Evolutionary conservation across 2,113 vertebrate genomes (phyloP).

Genomic region (Pseudorhombus dupliciocellatus): DNA sequence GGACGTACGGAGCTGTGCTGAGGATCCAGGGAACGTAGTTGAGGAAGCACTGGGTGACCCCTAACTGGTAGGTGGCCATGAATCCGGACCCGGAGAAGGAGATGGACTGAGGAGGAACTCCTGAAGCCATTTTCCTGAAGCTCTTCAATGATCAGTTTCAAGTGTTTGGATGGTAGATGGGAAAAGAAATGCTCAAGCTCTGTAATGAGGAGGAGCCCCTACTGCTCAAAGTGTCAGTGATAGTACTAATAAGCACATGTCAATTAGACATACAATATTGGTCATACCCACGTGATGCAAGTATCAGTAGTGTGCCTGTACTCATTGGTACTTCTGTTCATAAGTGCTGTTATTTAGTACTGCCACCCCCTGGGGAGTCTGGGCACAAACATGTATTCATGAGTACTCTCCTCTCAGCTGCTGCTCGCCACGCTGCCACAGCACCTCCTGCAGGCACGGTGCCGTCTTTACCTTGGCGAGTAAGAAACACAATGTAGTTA

Average conservation of each 20-base stretch:
- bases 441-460: conserved; percentile 51
- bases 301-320: too few species aligned
- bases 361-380: too few species aligned
- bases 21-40: conserved; percentile 79
- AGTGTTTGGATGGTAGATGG: fast-evolving
- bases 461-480: too few species aligned
- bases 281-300: conserved; percentile 57
- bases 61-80: conserved; percentile 84
- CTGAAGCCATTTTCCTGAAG: conserved; percentile 54
- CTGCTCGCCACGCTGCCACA: conserved; percentile 13
- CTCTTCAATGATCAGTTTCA: neutral
- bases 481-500: too few species aligned
- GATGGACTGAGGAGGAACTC: conserved; percentile 66
- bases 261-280: conserved; percentile 62
- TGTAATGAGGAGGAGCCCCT: too few species aligned
- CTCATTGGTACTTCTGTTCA: too few species aligned
- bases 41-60: conserved; percentile 81
- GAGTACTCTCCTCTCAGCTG: neutral
- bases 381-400: too few species aligned
- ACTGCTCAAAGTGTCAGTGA: too few species aligned
- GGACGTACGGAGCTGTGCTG: conserved; percentile 75
- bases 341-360: too few species aligned
- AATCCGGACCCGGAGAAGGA: conserved; percentile 88
- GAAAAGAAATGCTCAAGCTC: neutral
- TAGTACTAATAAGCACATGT: neutral